These are phyloP conservation scores for Tipula lateralis DNA, from an alignment of 2,888 invertebrate genomes.

Conservation along the genomic window DNA sequence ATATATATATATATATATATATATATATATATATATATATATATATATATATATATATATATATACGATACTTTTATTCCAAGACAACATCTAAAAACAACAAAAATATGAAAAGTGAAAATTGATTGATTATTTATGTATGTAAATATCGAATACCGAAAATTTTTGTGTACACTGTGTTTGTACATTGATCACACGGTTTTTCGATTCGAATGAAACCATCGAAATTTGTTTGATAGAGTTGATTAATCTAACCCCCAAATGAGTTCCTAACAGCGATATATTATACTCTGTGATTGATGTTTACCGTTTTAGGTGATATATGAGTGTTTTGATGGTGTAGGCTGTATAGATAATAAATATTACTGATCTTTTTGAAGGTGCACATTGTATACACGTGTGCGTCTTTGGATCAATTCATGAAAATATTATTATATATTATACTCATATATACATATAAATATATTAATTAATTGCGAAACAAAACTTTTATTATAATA, in stretches of 20 bases:
- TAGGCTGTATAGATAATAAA: not conserved
- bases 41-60: too few relatives aligned
- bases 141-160: not conserved
- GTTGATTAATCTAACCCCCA: not conserved
- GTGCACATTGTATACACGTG: not conserved
- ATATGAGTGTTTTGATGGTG: not conserved
- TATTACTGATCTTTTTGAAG: too few relatives aligned
- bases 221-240: not conserved
- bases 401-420: not conserved
- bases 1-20: too few relatives aligned
- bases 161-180: not conserved
- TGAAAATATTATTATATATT: too few relatives aligned
- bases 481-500: not conserved
- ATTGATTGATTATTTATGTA: not conserved
- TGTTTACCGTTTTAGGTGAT: not conserved
- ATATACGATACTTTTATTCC: not conserved
- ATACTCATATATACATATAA: too few relatives aligned
- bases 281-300: not conserved
- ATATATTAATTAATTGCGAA: not conserved
- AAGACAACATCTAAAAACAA: not conserved
- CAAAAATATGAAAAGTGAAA: not conserved
- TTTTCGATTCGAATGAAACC: not conserved
- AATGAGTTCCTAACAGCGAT: not conserved
- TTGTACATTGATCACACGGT: not conserved
- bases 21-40: too few relatives aligned